Percentiles rank a stretch among this genome's conserved stretches.
Conservation (phyloP, 2,888 invertebrate genomes). For the Ormyrus labotus region DNA sequence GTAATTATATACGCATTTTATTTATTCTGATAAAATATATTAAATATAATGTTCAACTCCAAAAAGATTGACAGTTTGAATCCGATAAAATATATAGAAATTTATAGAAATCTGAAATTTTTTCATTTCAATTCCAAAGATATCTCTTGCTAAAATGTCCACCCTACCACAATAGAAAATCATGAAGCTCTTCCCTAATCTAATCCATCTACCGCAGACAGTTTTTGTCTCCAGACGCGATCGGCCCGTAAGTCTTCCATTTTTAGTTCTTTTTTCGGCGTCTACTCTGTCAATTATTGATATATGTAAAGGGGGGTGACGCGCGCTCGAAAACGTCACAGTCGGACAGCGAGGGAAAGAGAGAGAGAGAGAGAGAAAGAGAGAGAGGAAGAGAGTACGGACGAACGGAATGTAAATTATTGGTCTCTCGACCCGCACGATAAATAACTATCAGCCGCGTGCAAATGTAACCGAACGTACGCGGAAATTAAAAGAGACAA, state of each 20-base stretch:
- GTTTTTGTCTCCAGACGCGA: not conserved
- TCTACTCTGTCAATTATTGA: conserved; percentile 65
- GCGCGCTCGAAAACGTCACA: conserved; percentile 38
- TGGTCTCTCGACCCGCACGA: conserved; percentile 50
- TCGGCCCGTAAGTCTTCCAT: not conserved
- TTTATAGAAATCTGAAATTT: too few species aligned
- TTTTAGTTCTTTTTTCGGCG: conserved; percentile 30
- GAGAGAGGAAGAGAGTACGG: conserved; percentile 22
- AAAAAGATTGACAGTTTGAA: too few species aligned
- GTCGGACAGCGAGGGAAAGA: conserved; percentile 21
- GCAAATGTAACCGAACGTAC: conserved; percentile 47
- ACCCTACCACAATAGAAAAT: not conserved
- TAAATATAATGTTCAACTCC: too few species aligned
- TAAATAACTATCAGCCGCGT: conserved; percentile 55
- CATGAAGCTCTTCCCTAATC: not conserved
- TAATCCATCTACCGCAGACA: not conserved
- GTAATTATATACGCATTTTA: too few species aligned
- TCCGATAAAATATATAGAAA: too few species aligned
- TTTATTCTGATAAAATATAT: too few species aligned
- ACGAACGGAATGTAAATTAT: conserved; percentile 53
- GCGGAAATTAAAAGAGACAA: conserved; percentile 55
- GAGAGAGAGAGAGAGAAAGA: conserved; percentile 9
- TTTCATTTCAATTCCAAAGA: not conserved
- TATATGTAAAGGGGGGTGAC: conserved; percentile 60
- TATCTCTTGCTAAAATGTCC: not conserved